phyloP scores from a whole-genome alignment of 2,113 vertebrate genomes.

The Zosterops lateralis region DNA sequence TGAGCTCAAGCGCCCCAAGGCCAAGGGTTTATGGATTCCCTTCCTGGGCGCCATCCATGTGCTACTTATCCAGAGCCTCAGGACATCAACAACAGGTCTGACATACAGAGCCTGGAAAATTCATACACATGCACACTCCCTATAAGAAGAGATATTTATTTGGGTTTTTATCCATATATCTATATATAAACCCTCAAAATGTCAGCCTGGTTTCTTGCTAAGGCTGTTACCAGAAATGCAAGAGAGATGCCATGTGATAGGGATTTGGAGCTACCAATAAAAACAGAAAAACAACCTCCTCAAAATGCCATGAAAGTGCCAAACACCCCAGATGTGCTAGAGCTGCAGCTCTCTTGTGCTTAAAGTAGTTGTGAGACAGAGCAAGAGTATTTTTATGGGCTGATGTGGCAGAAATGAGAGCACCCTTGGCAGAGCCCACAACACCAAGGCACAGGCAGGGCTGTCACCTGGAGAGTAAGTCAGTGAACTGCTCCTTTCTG shows the following conservation, averaged over 20 bases:
- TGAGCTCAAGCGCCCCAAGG: fast-evolving
- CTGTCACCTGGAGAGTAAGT: background rate
- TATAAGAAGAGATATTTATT: background rate
- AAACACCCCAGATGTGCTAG: background rate
- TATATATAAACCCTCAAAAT: background rate
- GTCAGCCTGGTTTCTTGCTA: background rate
- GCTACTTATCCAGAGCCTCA: background rate
- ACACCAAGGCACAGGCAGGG: background rate
- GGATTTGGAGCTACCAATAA: background rate
- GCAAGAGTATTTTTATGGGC: background rate
- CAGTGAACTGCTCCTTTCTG: background rate
- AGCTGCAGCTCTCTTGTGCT: background rate
- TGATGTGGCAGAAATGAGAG: background rate
- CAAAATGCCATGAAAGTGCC: fast-evolving
- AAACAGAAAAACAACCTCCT: background rate
- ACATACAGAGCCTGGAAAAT: background rate
- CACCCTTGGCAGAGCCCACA: fast-evolving
- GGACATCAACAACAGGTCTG: background rate
- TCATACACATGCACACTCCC: background rate
- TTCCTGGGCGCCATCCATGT: fast-evolving
- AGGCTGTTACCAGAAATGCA: background rate
- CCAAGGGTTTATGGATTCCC: background rate
- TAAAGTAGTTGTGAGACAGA: background rate
- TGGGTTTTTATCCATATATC: background rate
- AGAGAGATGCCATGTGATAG: fast-evolving